These are phyloP conservation scores for Takifugu ocellatus DNA, from an alignment of 2,797 vertebrate genomes.

Conservation along the genomic window DNA sequence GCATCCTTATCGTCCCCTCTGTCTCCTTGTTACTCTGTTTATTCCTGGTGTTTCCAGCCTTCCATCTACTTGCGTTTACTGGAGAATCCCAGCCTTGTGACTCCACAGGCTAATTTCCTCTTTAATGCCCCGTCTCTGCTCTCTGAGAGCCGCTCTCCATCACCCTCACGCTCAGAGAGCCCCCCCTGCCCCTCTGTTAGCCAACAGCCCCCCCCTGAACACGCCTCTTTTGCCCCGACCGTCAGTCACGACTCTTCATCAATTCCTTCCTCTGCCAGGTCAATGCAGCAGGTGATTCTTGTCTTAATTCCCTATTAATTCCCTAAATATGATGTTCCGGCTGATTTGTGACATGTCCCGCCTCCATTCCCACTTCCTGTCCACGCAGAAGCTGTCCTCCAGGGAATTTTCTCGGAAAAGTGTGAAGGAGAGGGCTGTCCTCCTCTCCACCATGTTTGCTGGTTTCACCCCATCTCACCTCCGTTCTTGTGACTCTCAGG, in stretches of 20 bases:
- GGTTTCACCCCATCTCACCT: slow-evolving; percentile 63
- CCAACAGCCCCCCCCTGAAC: slow-evolving; percentile 41
- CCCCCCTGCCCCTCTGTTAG: slow-evolving; percentile 52
- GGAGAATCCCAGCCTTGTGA: slow-evolving; percentile 51
- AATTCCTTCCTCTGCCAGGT: slow-evolving; percentile 74
- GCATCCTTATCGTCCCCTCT: background rate
- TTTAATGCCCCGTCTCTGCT: slow-evolving; percentile 37
- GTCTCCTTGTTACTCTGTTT: slow-evolving; percentile 5
- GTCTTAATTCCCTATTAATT: background rate
- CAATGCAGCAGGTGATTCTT: slow-evolving; percentile 80
- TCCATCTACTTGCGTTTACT: slow-evolving; percentile 75
- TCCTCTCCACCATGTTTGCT: slow-evolving; percentile 86
- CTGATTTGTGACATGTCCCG: background rate
- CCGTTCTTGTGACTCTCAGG: slow-evolving; percentile 36
- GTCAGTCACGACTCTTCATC: slow-evolving; percentile 29
- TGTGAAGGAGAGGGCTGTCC: slow-evolving; percentile 88
- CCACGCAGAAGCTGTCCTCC: slow-evolving; percentile 76
- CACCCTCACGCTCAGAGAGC: slow-evolving; percentile 13
- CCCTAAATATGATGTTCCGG: too few species aligned
- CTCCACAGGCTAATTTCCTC: slow-evolving; percentile 51
- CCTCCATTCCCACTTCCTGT: slow-evolving; percentile 1
- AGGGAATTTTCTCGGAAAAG: slow-evolving; percentile 86
- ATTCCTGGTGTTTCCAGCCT: slow-evolving; percentile 57
- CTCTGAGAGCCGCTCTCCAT: slow-evolving; percentile 31
- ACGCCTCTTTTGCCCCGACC: slow-evolving; percentile 56